Conservation (phyloP, 2,113 vertebrate genomes). For the Rhinichthys klamathensis region DNA sequence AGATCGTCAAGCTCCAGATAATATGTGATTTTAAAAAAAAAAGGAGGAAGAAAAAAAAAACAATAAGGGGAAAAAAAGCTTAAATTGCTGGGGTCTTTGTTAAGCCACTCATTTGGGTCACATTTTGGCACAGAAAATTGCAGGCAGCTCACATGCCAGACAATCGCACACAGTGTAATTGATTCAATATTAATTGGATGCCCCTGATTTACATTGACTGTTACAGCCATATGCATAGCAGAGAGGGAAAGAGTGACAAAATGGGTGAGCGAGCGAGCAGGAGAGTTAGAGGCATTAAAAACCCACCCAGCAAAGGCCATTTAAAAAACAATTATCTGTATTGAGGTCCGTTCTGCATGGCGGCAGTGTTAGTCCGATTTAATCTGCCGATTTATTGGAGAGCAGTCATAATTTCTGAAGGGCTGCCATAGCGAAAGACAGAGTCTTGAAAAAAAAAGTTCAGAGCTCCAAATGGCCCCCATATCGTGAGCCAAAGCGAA, state of each 20-base stretch:
- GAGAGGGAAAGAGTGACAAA: constrained; percentile 45
- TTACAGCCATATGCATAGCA: constrained; percentile 60
- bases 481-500: constrained; percentile 48
- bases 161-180: constrained; percentile 65
- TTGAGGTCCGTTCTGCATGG: constrained; percentile 54
- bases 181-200: constrained; percentile 72
- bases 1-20: constrained; percentile 48
- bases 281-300: constrained; percentile 47
- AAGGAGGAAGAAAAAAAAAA: constrained; percentile 20
- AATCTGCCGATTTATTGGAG: constrained; percentile 50
- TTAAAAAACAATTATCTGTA: constrained; percentile 59
- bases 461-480: constrained; percentile 36
- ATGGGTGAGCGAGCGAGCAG: constrained; percentile 23
- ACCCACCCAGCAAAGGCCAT: constrained; percentile 50
- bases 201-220: constrained; percentile 71
- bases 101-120: constrained; percentile 49
- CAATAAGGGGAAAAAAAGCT: constrained; percentile 35
- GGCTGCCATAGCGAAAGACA: constrained; percentile 44
- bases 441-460: constrained; percentile 47
- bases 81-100: constrained; percentile 57
- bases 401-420: constrained; percentile 48
- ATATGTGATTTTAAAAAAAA: constrained; percentile 42
- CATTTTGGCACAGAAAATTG: constrained; percentile 54
- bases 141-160: constrained; percentile 41
- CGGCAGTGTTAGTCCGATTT: constrained; percentile 41